These are phyloP conservation scores for Hypotaenidia philippensis DNA, from an alignment of 2,797 vertebrate species.

Conservation along the genomic window DNA sequence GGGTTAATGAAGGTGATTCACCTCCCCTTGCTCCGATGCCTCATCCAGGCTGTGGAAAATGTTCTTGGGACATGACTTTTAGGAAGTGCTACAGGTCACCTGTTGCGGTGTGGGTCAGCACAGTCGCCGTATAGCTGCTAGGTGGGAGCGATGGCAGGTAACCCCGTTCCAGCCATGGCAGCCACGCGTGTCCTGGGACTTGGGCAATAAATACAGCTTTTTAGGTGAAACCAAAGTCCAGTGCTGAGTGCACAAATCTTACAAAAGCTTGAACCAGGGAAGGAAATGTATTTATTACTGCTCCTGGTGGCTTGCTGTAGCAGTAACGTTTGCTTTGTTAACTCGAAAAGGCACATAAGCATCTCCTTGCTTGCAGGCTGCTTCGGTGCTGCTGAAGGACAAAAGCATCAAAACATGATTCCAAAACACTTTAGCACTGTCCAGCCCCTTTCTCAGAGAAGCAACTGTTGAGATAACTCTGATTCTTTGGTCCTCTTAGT, in stretches of 20 bases:
- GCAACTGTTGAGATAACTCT: neutral
- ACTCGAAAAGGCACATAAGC: neutral
- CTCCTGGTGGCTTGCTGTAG: neutral
- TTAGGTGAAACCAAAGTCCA: neutral
- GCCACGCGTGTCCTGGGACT: fast-evolving
- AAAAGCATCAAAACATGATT: neutral
- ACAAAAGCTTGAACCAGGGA: neutral
- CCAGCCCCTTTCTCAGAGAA: neutral
- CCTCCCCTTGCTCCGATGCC: fast-evolving
- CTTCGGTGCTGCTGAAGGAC: neutral
- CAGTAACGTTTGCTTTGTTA: neutral
- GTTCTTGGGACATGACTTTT: neutral
- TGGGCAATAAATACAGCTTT: neutral
- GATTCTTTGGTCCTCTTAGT: neutral
- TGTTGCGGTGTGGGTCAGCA: neutral
- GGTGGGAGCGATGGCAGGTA: neutral
- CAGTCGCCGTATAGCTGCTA: neutral
- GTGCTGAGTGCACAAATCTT: fast-evolving
- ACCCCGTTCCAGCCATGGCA: fast-evolving
- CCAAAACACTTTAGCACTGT: neutral
- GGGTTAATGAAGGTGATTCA: neutral
- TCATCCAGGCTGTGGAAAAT: neutral
- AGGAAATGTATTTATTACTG: neutral
- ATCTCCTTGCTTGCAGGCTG: neutral
- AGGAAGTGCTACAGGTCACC: neutral